Evolutionary conservation across 2,797 vertebrate genomes (phyloP), one percentile per base, ranked within the genome.

Genomic region (Channa striata): DNA sequence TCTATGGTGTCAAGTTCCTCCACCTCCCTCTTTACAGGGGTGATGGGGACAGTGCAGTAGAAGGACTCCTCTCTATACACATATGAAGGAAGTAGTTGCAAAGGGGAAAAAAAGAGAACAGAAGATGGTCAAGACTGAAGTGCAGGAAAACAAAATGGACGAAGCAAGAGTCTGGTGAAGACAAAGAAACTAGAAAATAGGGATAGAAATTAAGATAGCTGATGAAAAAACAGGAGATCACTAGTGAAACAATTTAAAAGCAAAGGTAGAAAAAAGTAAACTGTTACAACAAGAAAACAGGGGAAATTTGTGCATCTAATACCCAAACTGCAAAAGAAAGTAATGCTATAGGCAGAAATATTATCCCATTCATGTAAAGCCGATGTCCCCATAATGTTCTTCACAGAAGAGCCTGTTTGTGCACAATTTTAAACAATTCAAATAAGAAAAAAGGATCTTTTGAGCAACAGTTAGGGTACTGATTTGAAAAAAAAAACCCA

Each of bases 31-130:
- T 94, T 96, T 94, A 96, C 92, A 93, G 96, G 96, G 94, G 96
- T 97, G 94, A 97, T 96, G 93, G 95, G 94, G 93, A 96, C 92
- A 89, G 94, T 96, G 94, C 94, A 96, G 95, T 94, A 96, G 95
- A 96, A 97, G 93, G 95, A 95, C 91, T 95, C 94, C 92, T 96
- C 94, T 96, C 95, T 96, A 94, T 86, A 90, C 81, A 86, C 74
- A 80, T 53, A 67, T 85, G 72, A 79, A 70, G 72, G 87, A 92
- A 79, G 90, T 68, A 60, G 83, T 66, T 23, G 90, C 90, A 84
- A 86, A 85, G 72, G 87, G 46, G 17, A 56, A 64, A 59, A 54
- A 83, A 68, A 73, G 50, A 83, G 68, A 82, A 84, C 43, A 86
- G 84, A 73, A 87, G 78, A 81, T 86, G 86, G 81, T 88, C 82